These are phyloP conservation scores for Loriculus beryllinus DNA, from an alignment of 2,797 vertebrate genomes.

Conservation along the genomic window DNA sequence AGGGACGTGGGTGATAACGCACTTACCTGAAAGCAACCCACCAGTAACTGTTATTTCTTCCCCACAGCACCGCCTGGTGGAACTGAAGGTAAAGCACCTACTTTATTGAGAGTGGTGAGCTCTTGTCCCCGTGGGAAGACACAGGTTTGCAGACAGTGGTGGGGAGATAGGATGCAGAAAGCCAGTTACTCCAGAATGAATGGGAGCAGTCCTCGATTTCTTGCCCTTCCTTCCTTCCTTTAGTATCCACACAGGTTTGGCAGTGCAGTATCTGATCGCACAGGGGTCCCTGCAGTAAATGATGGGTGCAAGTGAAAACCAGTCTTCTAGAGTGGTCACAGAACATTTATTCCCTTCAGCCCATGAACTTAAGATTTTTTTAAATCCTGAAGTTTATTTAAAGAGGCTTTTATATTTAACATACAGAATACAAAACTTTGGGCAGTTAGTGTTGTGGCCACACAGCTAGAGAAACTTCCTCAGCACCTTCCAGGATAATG, in stretches of 20 bases:
- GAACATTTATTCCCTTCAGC: neutral
- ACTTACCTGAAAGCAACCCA: neutral
- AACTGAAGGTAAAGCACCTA: constrained; percentile 49
- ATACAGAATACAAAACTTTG: neutral
- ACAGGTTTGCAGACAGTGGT: neutral
- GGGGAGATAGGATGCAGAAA: neutral
- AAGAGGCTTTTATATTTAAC: neutral
- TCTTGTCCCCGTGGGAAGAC: neutral
- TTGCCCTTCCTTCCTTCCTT: neutral
- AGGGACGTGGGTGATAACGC: neutral
- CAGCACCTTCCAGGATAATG: neutral
- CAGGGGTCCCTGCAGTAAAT: neutral
- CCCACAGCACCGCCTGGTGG: constrained; percentile 35
- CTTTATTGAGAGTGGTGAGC: neutral
- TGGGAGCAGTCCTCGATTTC: neutral
- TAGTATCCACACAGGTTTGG: neutral
- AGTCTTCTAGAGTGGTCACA: neutral
- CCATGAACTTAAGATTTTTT: neutral
- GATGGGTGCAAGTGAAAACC: neutral
- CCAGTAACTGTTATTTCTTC: neutral
- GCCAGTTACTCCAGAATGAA: neutral
- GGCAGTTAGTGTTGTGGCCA: neutral
- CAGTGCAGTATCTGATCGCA: neutral
- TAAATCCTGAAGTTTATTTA: neutral
- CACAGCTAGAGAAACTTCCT: neutral